Percentiles rank a stretch among this genome's conserved stretches.
These are phyloP conservation scores for Halcyon chelicuti DNA, from an alignment of 2,797 vertebrate genomes.

Conservation along the genomic window DNA sequence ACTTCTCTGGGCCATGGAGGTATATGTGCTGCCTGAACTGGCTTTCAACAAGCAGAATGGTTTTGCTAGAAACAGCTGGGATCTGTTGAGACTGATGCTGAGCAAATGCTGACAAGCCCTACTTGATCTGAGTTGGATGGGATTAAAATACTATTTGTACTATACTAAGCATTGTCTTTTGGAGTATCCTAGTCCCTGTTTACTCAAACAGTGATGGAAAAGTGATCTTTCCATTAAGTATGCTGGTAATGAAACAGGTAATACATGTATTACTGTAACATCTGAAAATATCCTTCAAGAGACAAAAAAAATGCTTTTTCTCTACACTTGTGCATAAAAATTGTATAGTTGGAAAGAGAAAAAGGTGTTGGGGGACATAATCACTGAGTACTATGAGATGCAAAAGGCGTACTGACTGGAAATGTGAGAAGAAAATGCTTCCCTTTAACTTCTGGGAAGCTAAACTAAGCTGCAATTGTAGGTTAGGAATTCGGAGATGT, in stretches of 20 bases:
- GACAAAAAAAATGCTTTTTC: not conserved
- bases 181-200: not conserved
- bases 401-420: not conserved
- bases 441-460: not conserved
- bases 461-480: not conserved
- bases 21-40: not conserved
- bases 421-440: not conserved
- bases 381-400: not conserved
- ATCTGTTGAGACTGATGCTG: not conserved
- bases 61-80: slow-evolving; percentile 1
- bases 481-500: not conserved
- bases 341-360: not conserved
- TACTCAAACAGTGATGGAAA: not conserved
- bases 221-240: not conserved
- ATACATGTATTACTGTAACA: not conserved
- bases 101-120: not conserved
- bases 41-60: not conserved
- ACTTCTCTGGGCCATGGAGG: not conserved
- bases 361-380: not conserved
- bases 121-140: not conserved
- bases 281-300: not conserved
- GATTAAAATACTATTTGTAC: not conserved
- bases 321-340: not conserved
- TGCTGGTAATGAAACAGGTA: not conserved
- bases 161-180: not conserved